A percentile compares a stretch with the other conserved stretches of the same genome.
phyloP scores from a whole-genome alignment of 2,888 invertebrate genomes.

The Masnerella sp. region DNA sequence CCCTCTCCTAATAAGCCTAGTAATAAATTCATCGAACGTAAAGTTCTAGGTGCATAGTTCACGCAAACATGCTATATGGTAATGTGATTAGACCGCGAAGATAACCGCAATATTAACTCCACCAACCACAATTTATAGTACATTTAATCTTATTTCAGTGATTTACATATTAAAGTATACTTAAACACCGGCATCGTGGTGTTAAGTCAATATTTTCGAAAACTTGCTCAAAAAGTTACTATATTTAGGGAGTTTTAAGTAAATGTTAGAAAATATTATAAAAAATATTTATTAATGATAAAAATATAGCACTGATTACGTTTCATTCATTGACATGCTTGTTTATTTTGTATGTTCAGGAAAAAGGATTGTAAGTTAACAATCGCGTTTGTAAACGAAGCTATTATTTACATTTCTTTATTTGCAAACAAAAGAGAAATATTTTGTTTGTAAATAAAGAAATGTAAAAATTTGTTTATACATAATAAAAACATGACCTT shows the following conservation, averaged over 20 bases:
- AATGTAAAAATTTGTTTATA: too few relatives aligned
- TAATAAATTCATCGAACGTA: slow-evolving; percentile 55
- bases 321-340: too few relatives aligned
- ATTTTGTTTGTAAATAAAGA: too few relatives aligned
- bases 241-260: too few relatives aligned
- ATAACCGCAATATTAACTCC: slow-evolving; percentile 59
- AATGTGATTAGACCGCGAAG: slow-evolving; percentile 50
- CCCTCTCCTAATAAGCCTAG: too few relatives aligned
- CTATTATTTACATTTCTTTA: too few relatives aligned
- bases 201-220: slow-evolving; percentile 17
- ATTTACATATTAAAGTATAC: slow-evolving; percentile 46
- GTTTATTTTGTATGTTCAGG: too few relatives aligned
- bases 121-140: slow-evolving; percentile 56
- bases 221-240: slow-evolving; percentile 2
- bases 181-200: slow-evolving; percentile 19
- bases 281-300: background rate
- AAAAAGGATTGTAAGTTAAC: too few relatives aligned
- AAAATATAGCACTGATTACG: background rate
- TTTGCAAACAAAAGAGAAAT: too few relatives aligned
- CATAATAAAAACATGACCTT: too few relatives aligned
- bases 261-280: too few relatives aligned
- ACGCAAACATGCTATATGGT: slow-evolving; percentile 58
- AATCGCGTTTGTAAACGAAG: too few relatives aligned
- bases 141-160: slow-evolving; percentile 54
- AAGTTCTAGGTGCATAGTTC: slow-evolving; percentile 55